phyloP scores from a whole-genome alignment of 2,797 vertebrate species.

The Sebastes aleutianus region DNA sequence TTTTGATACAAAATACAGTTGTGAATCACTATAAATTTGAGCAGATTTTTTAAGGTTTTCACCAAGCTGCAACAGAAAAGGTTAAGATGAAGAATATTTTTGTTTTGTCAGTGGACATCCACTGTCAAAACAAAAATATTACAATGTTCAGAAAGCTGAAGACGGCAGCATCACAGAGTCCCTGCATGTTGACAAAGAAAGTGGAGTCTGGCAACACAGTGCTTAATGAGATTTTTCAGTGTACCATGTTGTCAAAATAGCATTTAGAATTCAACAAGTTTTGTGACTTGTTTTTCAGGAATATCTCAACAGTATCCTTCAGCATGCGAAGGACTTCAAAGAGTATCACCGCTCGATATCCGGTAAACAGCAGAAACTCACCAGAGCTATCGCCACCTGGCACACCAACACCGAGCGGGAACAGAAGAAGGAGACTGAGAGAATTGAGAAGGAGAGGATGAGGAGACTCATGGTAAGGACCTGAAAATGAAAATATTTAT shows the following conservation, averaged over 20 bases:
- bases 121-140: neutral
- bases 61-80: neutral
- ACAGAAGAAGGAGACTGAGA: constrained; percentile 97
- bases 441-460: constrained; percentile 99
- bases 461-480: constrained; percentile 92
- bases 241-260: neutral
- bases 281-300: constrained; percentile 79
- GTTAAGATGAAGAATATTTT: neutral
- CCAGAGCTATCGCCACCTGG: constrained; percentile 94
- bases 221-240: neutral
- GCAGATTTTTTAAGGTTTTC: neutral
- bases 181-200: neutral
- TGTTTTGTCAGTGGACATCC: neutral
- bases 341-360: constrained; percentile 96
- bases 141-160: neutral
- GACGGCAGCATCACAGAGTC: neutral
- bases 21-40: neutral
- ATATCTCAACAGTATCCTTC: constrained; percentile 97
- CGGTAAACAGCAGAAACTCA: constrained; percentile 95
- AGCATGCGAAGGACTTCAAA: constrained; percentile 99
- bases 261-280: neutral
- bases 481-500: neutral
- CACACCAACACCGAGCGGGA: constrained; percentile 97
- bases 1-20: neutral
- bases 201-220: neutral